Conservation (phyloP, 1,140 invertebrate genomes). For the Saccostrea glomerata region DNA sequence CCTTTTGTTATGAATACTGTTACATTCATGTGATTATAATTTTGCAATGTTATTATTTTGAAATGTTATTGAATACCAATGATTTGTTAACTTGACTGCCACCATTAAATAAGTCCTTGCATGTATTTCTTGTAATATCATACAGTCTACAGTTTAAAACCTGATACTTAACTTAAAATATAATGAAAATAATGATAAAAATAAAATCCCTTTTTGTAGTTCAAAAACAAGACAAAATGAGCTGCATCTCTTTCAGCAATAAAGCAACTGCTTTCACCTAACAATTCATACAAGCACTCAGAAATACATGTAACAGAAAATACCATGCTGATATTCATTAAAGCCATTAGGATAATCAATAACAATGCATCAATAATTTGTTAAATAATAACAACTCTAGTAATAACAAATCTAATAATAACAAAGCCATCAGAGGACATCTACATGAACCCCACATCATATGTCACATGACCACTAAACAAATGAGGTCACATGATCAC, state of each 20-base stretch:
- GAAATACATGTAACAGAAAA: not conserved
- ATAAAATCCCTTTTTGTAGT: too few species aligned
- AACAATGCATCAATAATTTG: conserved; percentile 4
- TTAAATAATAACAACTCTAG: not conserved
- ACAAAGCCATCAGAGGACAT: not conserved
- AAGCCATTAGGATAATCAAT: not conserved
- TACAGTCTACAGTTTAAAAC: too few species aligned
- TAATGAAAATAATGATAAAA: too few species aligned
- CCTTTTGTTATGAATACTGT: too few species aligned
- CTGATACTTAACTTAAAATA: too few species aligned
- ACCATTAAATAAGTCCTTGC: too few species aligned
- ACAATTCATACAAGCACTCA: not conserved
- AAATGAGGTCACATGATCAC: not conserved
- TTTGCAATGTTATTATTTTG: too few species aligned
- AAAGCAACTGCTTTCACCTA: not conserved
- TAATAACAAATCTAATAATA: not conserved
- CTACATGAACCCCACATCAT: not conserved
- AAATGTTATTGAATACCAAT: too few species aligned
- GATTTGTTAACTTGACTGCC: too few species aligned
- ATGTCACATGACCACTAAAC: not conserved
- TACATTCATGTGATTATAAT: too few species aligned
- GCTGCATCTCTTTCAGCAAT: not conserved
- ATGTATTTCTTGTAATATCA: too few species aligned
- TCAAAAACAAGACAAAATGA: too few species aligned
- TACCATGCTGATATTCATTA: not conserved